Evolutionary conservation across 2,888 invertebrate genomes (phyloP).

Genomic region (Perdita meconis): DNA sequence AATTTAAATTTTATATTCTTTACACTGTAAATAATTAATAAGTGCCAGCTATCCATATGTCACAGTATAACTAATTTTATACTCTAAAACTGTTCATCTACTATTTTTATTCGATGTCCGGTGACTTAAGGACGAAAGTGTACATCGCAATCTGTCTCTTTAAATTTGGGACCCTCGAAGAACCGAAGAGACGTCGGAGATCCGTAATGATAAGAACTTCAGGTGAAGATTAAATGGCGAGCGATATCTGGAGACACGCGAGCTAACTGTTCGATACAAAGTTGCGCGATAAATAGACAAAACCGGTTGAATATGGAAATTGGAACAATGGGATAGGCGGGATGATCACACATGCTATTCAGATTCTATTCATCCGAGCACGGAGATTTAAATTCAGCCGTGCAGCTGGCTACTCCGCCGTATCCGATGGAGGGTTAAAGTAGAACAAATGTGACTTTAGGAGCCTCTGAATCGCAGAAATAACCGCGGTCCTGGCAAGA

Average conservation of each 20-base stretch:
- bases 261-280: slow-evolving; percentile 26
- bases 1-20: no score
- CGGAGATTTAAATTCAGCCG: slow-evolving; percentile 33
- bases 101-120: no score
- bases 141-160: no score
- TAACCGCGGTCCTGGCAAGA: slow-evolving; percentile 16
- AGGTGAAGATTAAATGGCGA: neutral
- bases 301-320: slow-evolving; percentile 37
- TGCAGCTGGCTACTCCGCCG: slow-evolving; percentile 7
- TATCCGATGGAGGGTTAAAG: slow-evolving; percentile 12
- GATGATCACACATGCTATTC: slow-evolving; percentile 36
- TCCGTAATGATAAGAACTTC: no score
- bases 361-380: slow-evolving; percentile 32
- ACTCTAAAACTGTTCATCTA: no score
- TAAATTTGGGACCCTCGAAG: no score
- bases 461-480: slow-evolving; percentile 13
- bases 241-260: neutral
- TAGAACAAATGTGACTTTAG: slow-evolving; percentile 22
- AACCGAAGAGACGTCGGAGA: no score
- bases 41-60: no score
- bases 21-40: no score
- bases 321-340: slow-evolving; percentile 22
- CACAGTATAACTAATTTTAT: no score
- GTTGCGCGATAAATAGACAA: slow-evolving; percentile 32
- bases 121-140: no score